These are phyloP conservation scores for Himalopsyche tibetana DNA, from an alignment of 2,888 invertebrate species.

Conservation along the genomic window DNA sequence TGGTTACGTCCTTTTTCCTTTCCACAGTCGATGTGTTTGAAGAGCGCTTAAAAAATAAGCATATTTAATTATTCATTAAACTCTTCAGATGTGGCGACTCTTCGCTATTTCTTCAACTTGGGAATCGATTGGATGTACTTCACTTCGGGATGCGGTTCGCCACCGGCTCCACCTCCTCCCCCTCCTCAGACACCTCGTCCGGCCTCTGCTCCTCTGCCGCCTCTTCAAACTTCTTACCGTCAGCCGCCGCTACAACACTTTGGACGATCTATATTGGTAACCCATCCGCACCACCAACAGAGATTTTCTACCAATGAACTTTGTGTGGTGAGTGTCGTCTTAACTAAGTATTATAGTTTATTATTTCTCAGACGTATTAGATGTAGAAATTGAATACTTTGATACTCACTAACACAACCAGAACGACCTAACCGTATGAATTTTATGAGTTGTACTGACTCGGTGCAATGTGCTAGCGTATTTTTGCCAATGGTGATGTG, in stretches of 20 bases:
- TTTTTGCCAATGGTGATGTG: no score
- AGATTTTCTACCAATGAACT: slow-evolving; percentile 62
- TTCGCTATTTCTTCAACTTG: slow-evolving; percentile 83
- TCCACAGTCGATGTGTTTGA: background rate
- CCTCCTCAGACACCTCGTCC: background rate
- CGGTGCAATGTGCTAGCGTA: no score
- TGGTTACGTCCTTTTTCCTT: no score
- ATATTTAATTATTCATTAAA: slow-evolving; percentile 1
- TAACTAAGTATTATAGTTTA: background rate
- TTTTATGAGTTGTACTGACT: no score
- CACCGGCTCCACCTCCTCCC: slow-evolving; percentile 70
- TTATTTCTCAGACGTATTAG: background rate
- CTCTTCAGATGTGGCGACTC: slow-evolving; percentile 76
- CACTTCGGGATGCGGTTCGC: slow-evolving; percentile 69
- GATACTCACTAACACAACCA: no score
- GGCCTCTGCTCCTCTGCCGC: slow-evolving; percentile 67
- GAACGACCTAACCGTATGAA: no score
- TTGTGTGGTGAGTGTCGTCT: slow-evolving; percentile 53
- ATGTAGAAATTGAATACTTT: background rate
- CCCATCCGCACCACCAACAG: slow-evolving; percentile 66
- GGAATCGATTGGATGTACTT: slow-evolving; percentile 78
- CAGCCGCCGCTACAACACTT: slow-evolving; percentile 67
- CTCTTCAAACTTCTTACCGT: slow-evolving; percentile 68
- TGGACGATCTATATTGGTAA: slow-evolving; percentile 66
- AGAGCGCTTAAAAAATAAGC: background rate